Percentiles rank a stretch among this genome's conserved stretches.
Evolutionary conservation across 2,113 vertebrate genomes (phyloP).

Genomic region (Oryctolagus cuniculus): mOryCun1.1 NC_091436.1:78926001-78926500

Average conservation of each 20-base stretch:
- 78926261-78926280: conserved; percentile 82
- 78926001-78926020: conserved; percentile 99
- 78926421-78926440: conserved; percentile 24
- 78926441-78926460: conserved; percentile 33
- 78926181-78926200: conserved; percentile 94
- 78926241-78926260: conserved; percentile 83
- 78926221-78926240: conserved; percentile 86
- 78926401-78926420: conserved; percentile 35
- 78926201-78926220: conserved; percentile 92
- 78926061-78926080: conserved; percentile 99
- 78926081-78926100: conserved; percentile 99
- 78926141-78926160: conserved; percentile 89
- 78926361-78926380: conserved; percentile 10
- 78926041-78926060: conserved; percentile 99
- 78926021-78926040: conserved; percentile 99
- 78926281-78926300: conserved; percentile 67
- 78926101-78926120: conserved; percentile 99
- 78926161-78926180: conserved; percentile 89
- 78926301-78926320: conserved; percentile 72
- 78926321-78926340: conserved; percentile 73
- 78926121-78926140: conserved; percentile 94
- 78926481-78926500: conserved; percentile 29
- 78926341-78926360: conserved; percentile 64
- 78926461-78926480: conserved; percentile 16
- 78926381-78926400: neutral